Conservation (phyloP, 2,113 vertebrate species). For the Colistium nudipinnis region DNA sequence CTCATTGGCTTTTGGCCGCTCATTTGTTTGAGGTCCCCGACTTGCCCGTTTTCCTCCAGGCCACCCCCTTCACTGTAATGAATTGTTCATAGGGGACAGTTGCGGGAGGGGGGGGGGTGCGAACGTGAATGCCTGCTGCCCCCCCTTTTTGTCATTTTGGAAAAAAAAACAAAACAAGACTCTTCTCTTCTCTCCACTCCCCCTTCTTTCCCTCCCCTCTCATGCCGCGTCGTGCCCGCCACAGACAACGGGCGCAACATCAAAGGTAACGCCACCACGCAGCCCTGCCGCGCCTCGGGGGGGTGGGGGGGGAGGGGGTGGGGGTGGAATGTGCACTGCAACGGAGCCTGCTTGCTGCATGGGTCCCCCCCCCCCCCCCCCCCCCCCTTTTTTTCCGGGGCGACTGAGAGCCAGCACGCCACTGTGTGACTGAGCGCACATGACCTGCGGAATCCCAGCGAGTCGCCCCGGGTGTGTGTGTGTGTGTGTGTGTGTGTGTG, state of each 20-base stretch:
- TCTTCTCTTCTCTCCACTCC: conserved; percentile 38
- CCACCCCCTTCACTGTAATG: conserved; percentile 60
- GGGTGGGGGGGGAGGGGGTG: too few relatives aligned
- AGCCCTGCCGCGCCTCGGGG: too few relatives aligned
- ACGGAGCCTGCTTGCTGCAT: conserved; percentile 66
- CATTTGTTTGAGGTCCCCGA: conserved; percentile 43
- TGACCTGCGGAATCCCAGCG: conserved; percentile 12
- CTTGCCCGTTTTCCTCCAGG: conserved; percentile 32
- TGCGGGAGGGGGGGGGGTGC: conserved; percentile 3
- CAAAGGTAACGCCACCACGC: conserved; percentile 98
- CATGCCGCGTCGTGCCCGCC: conserved; percentile 69
- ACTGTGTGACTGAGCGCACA: conserved; percentile 30
- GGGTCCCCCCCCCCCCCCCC: too few relatives aligned
- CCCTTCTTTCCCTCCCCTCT: conserved; percentile 75
- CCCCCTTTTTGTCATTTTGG: conserved; percentile 58
- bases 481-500: too few relatives aligned
- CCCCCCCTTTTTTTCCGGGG: conserved; percentile 8
- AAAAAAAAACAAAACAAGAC: conserved; percentile 37
- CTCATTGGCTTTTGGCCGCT: conserved; percentile 57
- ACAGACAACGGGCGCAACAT: conserved; percentile 95
- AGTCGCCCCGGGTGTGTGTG: conserved; percentile 14
- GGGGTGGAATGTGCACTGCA: conserved; percentile 11
- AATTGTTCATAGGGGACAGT: conserved; percentile 50
- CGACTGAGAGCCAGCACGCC: conserved; percentile 7
- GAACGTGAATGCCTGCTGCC: conserved; percentile 41